Evolutionary conservation across 2,797 vertebrate genomes (phyloP), one percentile per base, ranked within the genome.

Genomic region (Delichon dasypus): DNA sequence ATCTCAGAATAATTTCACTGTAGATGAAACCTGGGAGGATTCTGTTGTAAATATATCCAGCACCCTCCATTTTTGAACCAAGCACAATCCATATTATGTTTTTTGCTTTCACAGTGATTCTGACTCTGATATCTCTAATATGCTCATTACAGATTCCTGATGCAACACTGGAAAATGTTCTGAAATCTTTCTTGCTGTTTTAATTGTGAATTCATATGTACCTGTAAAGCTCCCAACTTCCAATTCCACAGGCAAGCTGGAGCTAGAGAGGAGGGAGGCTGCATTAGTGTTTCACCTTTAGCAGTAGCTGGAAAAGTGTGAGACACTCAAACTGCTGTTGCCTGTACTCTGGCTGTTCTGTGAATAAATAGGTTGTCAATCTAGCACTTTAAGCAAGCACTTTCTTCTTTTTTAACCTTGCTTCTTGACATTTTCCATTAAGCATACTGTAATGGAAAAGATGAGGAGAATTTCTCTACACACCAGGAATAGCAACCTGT

Each of bases 341-440:
- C 72, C 94, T 13, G 1, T 94, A 68, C 68, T 92, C 90, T 88
- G 65, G 62, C 88, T 67, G 86, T 66, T 93, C 75, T 90, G 76
- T 89, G 89, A 94, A 95, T 95, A 96, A 96, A 95, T 92, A 94
- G 83, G 80, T 81, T 94, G 95, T 89, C 88, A 95, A 88, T 95
- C 79, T 62, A 51, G 83, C 83, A 88, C 91, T 90, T 97, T 77
- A 95, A 94, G 92, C 89, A 96, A 93, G 91, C 75, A 51, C 81
- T 94, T 89, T 86, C 79, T 93, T 93, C 91, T 92, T 88, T 71
- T 89, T 91, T 93, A 84, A 76, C 83, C 88, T 68, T 54, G 44
- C 83, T 95, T 94, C 95, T 92, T 93, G 81, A 95, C 94, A 84
- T 95, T 95, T 96, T 94, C 92, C 91, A 94, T 96, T 96, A 92